These are phyloP conservation scores for Aspidoscelis tigris DNA, from an alignment of 2,113 vertebrate genomes.

Conservation along the genomic window DNA sequence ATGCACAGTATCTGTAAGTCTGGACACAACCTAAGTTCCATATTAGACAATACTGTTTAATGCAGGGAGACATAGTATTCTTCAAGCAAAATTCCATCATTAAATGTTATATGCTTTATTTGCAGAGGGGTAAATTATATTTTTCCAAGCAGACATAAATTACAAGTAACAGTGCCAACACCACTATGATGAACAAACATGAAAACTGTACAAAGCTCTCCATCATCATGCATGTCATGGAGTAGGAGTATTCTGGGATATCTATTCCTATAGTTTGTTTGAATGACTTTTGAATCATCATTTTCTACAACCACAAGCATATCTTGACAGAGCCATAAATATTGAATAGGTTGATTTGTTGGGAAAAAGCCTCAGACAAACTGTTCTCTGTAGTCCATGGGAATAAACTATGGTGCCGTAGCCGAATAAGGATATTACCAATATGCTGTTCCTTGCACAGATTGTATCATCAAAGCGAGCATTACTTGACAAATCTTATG, in stretches of 20 bases:
- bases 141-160: neutral
- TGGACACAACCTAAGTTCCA: too few relatives aligned
- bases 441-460: neutral
- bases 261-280: neutral
- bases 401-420: neutral
- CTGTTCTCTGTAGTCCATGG: neutral
- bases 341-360: neutral
- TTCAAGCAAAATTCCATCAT: neutral
- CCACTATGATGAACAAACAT: neutral
- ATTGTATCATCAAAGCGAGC: slow-evolving; percentile 12
- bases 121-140: neutral
- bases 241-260: too few relatives aligned
- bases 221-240: neutral
- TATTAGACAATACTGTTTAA: too few relatives aligned
- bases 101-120: neutral
- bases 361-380: neutral
- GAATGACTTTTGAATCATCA: neutral
- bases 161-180: neutral
- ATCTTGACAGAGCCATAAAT: neutral
- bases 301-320: neutral
- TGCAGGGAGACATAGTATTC: neutral
- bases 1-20: too few relatives aligned
- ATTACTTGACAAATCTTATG: slow-evolving; percentile 16
- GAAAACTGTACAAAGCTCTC: neutral
- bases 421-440: neutral